Percentiles rank a stretch among this genome's conserved stretches.
Evolutionary conservation across 2,888 invertebrate species (phyloP).

Genomic region (Thumatha senex): DNA sequence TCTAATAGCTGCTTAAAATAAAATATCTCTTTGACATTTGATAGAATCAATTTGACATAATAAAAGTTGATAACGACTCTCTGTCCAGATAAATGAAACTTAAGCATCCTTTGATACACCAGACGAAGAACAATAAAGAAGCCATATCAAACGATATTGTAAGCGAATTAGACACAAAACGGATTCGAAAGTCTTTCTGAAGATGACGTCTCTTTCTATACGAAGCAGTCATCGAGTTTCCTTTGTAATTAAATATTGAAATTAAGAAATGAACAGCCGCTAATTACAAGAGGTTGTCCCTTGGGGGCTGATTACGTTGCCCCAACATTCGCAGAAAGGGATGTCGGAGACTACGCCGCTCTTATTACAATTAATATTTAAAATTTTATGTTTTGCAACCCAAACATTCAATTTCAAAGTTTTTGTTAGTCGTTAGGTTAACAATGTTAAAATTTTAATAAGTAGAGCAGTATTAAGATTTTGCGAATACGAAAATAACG

Average conservation of each 20-base stretch:
- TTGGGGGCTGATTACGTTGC: conserved; percentile 78
- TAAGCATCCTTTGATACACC: conserved; percentile 61
- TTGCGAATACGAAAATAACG: neutral
- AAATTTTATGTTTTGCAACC: conserved; percentile 62
- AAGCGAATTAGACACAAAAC: conserved; percentile 73
- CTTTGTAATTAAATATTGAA: conserved; percentile 85
- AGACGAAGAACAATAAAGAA: conserved; percentile 68
- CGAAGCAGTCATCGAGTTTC: conserved; percentile 80
- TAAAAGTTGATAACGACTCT: conserved; percentile 18
- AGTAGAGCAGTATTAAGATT: conserved; percentile 6
- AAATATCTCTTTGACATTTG: conserved; percentile 7
- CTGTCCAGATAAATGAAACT: conserved; percentile 37
- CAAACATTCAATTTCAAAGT: conserved; percentile 31
- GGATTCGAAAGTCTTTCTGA: conserved; percentile 74
- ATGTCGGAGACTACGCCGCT: conserved; percentile 59
- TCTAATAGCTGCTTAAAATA: conserved; percentile 8
- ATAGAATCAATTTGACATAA: conserved; percentile 26
- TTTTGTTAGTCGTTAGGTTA: conserved; percentile 14
- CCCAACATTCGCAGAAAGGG: conserved; percentile 76
- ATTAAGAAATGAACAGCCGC: conserved; percentile 85
- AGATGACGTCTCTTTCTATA: conserved; percentile 78
- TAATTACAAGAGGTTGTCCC: conserved; percentile 84
- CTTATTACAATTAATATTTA: conserved; percentile 77
- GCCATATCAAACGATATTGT: conserved; percentile 62
- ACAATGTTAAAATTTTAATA: neutral